These are phyloP conservation scores for Podabrus alpinus DNA, from an alignment of 2,888 invertebrate species.

Conservation along the genomic window DNA sequence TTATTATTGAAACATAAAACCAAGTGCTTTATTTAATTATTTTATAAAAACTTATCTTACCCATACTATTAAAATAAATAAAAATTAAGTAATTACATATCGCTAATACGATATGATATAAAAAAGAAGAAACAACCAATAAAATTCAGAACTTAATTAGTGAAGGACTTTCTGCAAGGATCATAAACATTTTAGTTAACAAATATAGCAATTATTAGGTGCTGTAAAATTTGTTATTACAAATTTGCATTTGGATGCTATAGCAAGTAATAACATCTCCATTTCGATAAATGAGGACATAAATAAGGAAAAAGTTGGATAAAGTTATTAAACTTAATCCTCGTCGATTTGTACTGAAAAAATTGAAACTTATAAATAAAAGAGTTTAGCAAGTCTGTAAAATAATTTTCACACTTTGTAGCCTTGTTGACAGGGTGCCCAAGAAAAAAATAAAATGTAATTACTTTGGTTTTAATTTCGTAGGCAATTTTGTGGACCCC, in stretches of 20 bases:
- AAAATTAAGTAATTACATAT: not conserved
- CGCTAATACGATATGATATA: not conserved
- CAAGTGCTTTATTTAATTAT: not conserved
- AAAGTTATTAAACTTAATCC: conserved; percentile 30
- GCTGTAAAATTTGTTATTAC: conserved; percentile 3
- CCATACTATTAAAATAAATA: not conserved
- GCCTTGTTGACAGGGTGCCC: conserved; percentile 31
- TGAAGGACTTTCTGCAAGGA: not conserved
- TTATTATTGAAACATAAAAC: not conserved
- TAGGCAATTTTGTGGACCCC: conserved; percentile 27
- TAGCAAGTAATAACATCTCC: conserved; percentile 25
- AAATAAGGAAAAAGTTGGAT: conserved; percentile 30
- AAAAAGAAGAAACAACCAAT: not conserved
- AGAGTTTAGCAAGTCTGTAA: conserved; percentile 20
- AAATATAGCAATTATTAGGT: not conserved
- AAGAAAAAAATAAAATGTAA: conserved; percentile 28
- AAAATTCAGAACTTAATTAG: not conserved
- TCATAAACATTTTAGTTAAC: not conserved
- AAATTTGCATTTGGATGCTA: not conserved
- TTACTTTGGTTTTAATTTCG: conserved; percentile 26
- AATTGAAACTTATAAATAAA: conserved; percentile 3
- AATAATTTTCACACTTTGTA: conserved; percentile 31
- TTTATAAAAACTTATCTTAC: too few species aligned
- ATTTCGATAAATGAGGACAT: conserved; percentile 28
- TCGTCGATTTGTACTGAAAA: not conserved